Evolutionary conservation across 2,797 vertebrate species (phyloP).

Genomic region (Anguilla pacifica): DNA sequence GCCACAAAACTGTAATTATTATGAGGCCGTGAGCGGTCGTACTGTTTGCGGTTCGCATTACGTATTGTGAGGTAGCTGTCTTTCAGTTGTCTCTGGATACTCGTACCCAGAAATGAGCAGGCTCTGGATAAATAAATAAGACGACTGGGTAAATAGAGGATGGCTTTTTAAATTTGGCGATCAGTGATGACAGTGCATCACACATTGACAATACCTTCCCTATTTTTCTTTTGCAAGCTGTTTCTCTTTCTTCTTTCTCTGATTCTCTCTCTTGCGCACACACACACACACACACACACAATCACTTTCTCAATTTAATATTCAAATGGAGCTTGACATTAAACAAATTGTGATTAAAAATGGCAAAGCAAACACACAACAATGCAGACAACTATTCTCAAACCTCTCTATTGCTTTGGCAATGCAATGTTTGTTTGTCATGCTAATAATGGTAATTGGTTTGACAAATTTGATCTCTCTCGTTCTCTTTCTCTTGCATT

Average conservation of each 20-base stretch:
- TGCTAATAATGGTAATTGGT: background rate
- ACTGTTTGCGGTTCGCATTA: background rate
- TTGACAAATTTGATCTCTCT: background rate
- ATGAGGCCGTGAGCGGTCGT: background rate
- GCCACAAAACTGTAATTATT: background rate
- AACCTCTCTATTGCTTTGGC: background rate
- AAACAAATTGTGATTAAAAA: background rate
- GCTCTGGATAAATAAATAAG: background rate
- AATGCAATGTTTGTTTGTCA: background rate
- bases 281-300: background rate
- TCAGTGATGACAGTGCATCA: background rate
- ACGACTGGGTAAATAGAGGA: background rate
- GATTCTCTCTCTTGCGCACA: background rate
- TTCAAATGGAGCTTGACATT: background rate
- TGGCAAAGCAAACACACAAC: background rate
- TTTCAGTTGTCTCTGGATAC: background rate
- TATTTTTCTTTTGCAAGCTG: background rate
- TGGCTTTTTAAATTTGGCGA: background rate
- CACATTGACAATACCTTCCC: background rate
- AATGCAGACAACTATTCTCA: background rate
- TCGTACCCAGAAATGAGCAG: background rate
- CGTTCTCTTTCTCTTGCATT: background rate
- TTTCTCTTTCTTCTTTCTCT: background rate
- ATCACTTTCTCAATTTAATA: background rate
- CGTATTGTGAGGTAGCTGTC: background rate